phyloP scores from a whole-genome alignment of 2,113 vertebrate species.

The Meriones unguiculatus region DNA sequence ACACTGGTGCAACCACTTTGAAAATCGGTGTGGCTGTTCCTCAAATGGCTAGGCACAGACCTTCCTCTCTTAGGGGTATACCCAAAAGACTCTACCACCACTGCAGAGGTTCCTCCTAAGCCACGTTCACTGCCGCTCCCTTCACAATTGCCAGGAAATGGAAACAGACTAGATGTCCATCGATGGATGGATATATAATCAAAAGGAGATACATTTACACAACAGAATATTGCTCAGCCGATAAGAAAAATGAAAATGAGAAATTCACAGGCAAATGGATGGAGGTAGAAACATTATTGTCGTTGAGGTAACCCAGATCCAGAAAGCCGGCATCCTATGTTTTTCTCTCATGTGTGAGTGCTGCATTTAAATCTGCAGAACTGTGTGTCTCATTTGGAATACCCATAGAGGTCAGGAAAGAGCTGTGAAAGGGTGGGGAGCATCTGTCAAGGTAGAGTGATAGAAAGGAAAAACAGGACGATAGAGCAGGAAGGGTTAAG shows the following conservation, averaged over 20 bases:
- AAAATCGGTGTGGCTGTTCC: not conserved
- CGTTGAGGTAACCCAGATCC: too few species aligned
- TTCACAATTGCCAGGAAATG: not conserved
- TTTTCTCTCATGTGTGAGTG: too few species aligned
- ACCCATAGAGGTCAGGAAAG: not conserved
- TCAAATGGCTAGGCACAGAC: not conserved
- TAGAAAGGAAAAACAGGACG: not conserved
- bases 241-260: too few species aligned
- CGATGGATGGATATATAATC: not conserved
- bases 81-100: not conserved
- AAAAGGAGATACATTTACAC: not conserved
- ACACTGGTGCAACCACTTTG: not conserved
- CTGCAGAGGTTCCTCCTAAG: not conserved
- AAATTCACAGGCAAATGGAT: too few species aligned
- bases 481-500: not conserved
- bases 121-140: not conserved
- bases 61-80: not conserved
- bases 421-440: not conserved
- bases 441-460: not conserved
- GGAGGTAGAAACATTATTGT: too few species aligned
- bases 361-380: not conserved
- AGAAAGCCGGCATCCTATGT: too few species aligned
- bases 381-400: not conserved
- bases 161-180: not conserved
- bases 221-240: too few species aligned